Percentiles rank a stretch among this genome's conserved stretches.
Conservation (phyloP, 2,797 vertebrate genomes). For the Sylvilagus floridanus region DNA sequence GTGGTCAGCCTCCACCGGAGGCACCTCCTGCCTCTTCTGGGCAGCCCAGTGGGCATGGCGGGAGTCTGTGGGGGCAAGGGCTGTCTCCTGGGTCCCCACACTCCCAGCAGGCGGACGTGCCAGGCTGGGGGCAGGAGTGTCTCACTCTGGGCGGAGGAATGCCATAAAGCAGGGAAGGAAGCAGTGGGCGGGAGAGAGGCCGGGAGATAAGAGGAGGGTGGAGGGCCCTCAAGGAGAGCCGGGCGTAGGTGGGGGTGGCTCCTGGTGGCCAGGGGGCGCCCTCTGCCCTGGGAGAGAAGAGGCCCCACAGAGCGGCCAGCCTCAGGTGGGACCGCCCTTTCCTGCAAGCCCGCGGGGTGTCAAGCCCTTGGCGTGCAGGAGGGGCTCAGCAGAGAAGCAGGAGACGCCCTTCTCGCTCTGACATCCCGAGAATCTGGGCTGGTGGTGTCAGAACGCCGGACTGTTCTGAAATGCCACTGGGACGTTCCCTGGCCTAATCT, state of each 20-base stretch:
- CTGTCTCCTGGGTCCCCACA: background rate
- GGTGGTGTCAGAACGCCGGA: conserved; percentile 59
- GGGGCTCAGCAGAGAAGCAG: background rate
- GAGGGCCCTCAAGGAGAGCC: conserved; percentile 32
- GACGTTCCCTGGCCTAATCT: background rate
- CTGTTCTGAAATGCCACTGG: conserved; percentile 27
- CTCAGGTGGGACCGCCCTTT: background rate
- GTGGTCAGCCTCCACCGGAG: background rate
- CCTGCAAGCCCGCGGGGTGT: background rate
- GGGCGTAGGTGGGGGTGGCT: background rate
- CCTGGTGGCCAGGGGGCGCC: background rate
- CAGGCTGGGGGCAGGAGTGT: conserved; percentile 52
- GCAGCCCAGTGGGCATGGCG: background rate
- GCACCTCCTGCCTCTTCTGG: background rate
- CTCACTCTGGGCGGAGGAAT: conserved; percentile 32
- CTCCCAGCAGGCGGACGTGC: background rate
- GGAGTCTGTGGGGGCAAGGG: background rate
- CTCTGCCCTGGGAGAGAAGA: background rate
- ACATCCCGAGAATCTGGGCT: conserved; percentile 56
- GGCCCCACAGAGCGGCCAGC: background rate
- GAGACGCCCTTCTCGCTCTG: background rate
- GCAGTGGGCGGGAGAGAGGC: background rate
- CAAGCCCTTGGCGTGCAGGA: background rate
- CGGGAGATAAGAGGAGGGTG: conserved; percentile 51
- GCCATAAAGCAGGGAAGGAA: conserved; percentile 69